These are phyloP conservation scores for Leptinotarsa tumamoca DNA, from an alignment of 2,888 invertebrate species.

Conservation along the genomic window DNA sequence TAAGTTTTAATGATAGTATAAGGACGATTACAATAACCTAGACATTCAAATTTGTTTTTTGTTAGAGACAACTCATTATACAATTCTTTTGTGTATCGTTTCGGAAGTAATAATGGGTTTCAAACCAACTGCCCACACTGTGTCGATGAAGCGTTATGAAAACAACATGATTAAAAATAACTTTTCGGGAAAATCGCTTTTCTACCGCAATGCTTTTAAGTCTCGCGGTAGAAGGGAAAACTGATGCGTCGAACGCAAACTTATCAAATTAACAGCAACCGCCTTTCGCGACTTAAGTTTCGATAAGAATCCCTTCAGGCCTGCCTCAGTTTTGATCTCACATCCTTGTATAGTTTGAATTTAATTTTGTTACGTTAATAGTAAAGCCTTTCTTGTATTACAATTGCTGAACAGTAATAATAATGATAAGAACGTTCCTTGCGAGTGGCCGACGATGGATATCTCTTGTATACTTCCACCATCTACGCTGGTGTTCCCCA, in stretches of 20 bases:
- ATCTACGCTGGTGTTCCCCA: too few species aligned
- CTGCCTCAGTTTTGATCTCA: too few species aligned
- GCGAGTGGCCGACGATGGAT: too few species aligned
- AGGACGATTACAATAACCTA: too few species aligned
- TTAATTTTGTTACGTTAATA: not conserved
- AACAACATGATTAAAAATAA: not conserved
- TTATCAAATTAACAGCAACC: slow-evolving; percentile 11
- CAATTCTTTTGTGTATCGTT: not conserved
- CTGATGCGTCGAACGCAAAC: not conserved
- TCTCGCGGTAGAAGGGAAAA: not conserved
- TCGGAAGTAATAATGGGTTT: not conserved
- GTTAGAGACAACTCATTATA: too few species aligned
- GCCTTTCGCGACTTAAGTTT: not conserved
- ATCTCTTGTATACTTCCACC: too few species aligned
- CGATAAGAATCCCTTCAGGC: not conserved
- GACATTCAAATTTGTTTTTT: too few species aligned
- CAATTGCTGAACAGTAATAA: too few species aligned
- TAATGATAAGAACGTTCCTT: too few species aligned
- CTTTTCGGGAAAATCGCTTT: slow-evolving; percentile 6
- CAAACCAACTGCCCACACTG: not conserved
- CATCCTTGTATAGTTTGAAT: not conserved
- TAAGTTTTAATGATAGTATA: too few species aligned
- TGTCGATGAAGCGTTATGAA: not conserved
- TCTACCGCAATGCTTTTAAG: slow-evolving; percentile 3
- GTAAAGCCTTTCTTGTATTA: not conserved